A percentile compares a stretch with the other conserved stretches of the same genome.
Evolutionary conservation across 2,888 invertebrate species (phyloP).

Genomic region (Heteromurus nitidus): DNA sequence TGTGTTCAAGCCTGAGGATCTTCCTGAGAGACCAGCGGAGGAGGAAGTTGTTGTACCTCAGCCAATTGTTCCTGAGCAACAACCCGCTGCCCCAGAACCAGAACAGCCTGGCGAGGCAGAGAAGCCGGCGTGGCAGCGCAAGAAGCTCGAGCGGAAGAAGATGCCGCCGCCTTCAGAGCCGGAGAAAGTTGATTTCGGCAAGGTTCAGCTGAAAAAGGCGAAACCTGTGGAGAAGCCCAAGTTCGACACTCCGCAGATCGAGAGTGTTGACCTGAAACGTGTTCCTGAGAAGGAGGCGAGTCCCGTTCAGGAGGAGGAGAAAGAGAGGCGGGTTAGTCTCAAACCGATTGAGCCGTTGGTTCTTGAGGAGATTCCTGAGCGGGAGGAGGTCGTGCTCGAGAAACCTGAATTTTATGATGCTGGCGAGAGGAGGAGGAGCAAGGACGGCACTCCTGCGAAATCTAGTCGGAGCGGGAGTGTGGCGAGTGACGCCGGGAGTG

Average conservation of each 20-base stretch:
- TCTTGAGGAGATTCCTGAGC: not conserved
- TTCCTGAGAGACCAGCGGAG: not conserved
- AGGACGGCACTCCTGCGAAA: not conserved
- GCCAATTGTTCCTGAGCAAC: not conserved
- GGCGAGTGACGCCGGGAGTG: not conserved
- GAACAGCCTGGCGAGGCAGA: not conserved
- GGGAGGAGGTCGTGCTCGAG: not conserved
- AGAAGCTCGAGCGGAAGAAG: not conserved
- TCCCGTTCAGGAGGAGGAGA: not conserved
- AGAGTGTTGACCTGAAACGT: conserved; percentile 31
- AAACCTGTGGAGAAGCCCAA: conserved; percentile 22
- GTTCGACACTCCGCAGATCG: not conserved
- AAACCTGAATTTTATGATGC: too few species aligned
- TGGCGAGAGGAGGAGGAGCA: not conserved
- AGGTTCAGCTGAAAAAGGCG: conserved; percentile 20
- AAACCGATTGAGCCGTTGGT: not conserved
- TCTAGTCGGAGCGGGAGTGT: not conserved
- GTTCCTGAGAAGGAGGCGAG: conserved; percentile 11
- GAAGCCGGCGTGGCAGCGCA: not conserved
- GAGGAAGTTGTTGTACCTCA: not conserved
- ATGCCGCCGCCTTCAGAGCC: not conserved
- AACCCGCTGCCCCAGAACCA: not conserved
- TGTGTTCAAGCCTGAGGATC: not conserved
- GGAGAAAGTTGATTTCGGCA: not conserved
- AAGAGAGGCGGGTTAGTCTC: not conserved